Base-by-base conservation (phyloP, 1,140 invertebrate genomes). In the Aphaenogaster floridana region DNA sequence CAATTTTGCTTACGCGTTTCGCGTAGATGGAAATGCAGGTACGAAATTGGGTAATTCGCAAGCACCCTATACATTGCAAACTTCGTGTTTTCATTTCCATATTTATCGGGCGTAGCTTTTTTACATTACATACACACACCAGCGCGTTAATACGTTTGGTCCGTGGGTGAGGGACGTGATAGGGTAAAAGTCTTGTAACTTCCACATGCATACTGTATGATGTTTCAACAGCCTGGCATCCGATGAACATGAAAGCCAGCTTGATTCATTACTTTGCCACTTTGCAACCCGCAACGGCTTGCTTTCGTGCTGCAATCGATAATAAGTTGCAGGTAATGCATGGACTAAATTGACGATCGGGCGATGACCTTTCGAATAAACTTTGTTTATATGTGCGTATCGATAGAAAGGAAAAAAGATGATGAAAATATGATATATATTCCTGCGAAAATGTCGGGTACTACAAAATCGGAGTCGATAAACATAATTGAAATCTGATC, bases 251-350 rank as follows among this genome's bases (percentile, higher is more conserved):
- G 80, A 84, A 84, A 84, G 80, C 69, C 69, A 84, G 28, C 69
- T 76, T 84, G 80, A 84, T 84, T 76, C 80, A 84, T 84, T 84
- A 84, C 80, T 84, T 84, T 76, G 45, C 80, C 45, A 72, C 80
- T 83, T 83, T 83, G 69, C 42, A 84, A 84, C 80, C 42, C 80
- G 80, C 80, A 84, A 76, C 54, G 69, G 54, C 80, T 84, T 74
- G 80, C 80, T 74, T 84, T 84, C 80, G 80, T 84, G 80, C 80
- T 84, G 54, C 80, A 84, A 84, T 84, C 80, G 80, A 84, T 84
- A 83, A 83, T 74, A 63, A 84, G 80, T 84, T 84, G 80, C 80
- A 84, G 39, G 80, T 84, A 76, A 84, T 74, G 80, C 80, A 84
- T 74, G 80, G 80, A 84, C 80, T 84, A 76, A 84, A 84, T 84